These are phyloP conservation scores for Nansenia antarctica DNA, from an alignment of 2,113 vertebrate species.

Conservation along the genomic window DNA sequence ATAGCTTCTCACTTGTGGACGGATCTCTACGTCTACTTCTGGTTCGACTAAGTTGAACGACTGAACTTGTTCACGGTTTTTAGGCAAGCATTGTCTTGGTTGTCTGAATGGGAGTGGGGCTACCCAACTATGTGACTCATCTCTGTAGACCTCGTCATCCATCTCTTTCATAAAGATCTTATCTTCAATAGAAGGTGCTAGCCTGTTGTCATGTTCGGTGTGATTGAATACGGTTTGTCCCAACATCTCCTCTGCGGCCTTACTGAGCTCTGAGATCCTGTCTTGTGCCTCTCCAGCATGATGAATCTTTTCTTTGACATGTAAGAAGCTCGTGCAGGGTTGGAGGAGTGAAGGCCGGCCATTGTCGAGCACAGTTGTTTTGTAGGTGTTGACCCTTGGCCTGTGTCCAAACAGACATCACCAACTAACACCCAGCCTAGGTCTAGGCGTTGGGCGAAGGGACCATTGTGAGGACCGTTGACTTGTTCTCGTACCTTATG, in stretches of 20 bases:
- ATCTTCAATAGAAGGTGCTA: neutral
- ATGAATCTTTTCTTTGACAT: neutral
- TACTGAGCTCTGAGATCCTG: too few species aligned
- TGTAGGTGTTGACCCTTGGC: neutral
- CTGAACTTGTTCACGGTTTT: constrained; percentile 4
- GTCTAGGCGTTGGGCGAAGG: neutral
- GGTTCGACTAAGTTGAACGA: neutral
- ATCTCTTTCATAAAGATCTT: neutral
- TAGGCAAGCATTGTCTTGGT: neutral
- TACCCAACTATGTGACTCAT: too few species aligned
- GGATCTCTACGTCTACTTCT: constrained; percentile 3
- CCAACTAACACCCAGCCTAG: neutral
- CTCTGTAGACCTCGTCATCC: neutral
- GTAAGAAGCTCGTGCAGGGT: neutral
- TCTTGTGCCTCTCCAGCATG: neutral
- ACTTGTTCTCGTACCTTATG: constrained; percentile 21
- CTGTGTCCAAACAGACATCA: neutral
- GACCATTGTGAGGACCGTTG: neutral
- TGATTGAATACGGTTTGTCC: too few species aligned
- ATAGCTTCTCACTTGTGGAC: constrained; percentile 1
- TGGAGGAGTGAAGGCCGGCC: neutral
- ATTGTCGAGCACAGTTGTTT: neutral
- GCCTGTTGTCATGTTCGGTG: too few species aligned
- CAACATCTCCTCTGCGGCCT: too few species aligned
- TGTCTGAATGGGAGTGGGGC: neutral